Base-by-base conservation (phyloP, 2,888 invertebrate species). In the Galerucella calmariensis region DNA sequence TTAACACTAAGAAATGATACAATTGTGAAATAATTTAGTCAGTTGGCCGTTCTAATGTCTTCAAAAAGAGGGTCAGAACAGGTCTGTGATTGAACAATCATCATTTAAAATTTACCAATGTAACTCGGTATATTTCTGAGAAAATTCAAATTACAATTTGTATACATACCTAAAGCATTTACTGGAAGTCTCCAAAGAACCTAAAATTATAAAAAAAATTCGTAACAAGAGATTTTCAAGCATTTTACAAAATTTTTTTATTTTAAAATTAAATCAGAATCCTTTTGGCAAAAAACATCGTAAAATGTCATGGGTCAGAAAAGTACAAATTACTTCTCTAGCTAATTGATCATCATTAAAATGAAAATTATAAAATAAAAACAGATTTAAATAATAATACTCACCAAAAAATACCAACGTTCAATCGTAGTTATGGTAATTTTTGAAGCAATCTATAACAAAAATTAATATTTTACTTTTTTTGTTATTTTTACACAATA, bases 41-140 rank as follows among this genome's bases (percentile, higher is more conserved):
- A 83, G 82, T 77, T 83, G 82, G 82, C 81, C 82, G 82, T 83
- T 83, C 82, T 82, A 62, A 35, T 79, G 78, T 79, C 81, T 58
- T 79, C 82, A 82, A 56, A 56, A 56, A 16, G 56, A 75, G 41
- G 48, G 12, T 83, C 82, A 82, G 83, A 81, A 83, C 82, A 82
- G 82, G 82, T 83, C 82, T 83, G 83, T 82, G 82, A 82, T 71
- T 74, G 81, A 83, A 41, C 35, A 41, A 41, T 41, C 35, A 41
- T 41, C 35, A 41, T 41, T 41, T 41, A 8, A 41, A 35, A 5
- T 35, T 5, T 35, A 35, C 5, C 4, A 35, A 41, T 41, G 35
- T 9, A 41, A 41, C 35, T 41, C 8, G 9, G 8, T 41, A 9
- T 41, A 9, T 5, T 8, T 41, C 1, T 5, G 35, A 35, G 35